Base-by-base conservation (phyloP, 2,888 invertebrate genomes). In the Elmis aenea region DNA sequence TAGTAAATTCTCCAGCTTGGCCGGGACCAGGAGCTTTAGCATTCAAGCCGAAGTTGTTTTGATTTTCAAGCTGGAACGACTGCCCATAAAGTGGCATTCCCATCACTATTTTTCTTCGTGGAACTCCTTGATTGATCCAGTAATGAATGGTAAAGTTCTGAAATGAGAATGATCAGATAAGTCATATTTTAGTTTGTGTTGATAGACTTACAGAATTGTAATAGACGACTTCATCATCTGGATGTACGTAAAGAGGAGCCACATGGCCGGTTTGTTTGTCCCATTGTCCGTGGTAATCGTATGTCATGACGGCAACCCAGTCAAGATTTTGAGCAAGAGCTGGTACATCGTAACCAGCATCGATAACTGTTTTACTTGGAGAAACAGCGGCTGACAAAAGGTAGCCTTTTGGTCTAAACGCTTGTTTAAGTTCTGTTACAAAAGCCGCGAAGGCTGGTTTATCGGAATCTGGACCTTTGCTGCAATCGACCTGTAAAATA, bases 301-400 rank as follows among this genome's bases (percentile, higher is more conserved):
- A 92, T 0, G 89, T 84, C 92, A 92, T 92, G 0, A 92, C 88
- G 1, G 90, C 86, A 28, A 92, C 85, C 88, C 90, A 91, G 61
- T 92, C 91, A 35, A 92, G 70, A 59, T 85, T 77, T 49, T 76
- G 72, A 0, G 85, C 81, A 2, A 92, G 58, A 0, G 77, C 73
- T 0, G 83, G 81, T 0, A 92, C 88, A 55, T 91, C 84, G 59
- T 92, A 92, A 55, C 74, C 86, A 2, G 81, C 83, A 61, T 92
- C 90, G 36, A 92, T 85, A 0, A 92, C 86, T 49, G 80, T 83
- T 67, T 90, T 91, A 61, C 83, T 90, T 0, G 91, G 90, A 0
- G 90, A 87, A 0, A 91, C 90, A 0, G 91, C 91, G 0, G 91
- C 77, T 1, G 89, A 88, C 3, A 92, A 67, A 0, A 91, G 66